Evolutionary conservation across 2,888 invertebrate species (phyloP).

Genomic region (Apamea monoglypha): DNA sequence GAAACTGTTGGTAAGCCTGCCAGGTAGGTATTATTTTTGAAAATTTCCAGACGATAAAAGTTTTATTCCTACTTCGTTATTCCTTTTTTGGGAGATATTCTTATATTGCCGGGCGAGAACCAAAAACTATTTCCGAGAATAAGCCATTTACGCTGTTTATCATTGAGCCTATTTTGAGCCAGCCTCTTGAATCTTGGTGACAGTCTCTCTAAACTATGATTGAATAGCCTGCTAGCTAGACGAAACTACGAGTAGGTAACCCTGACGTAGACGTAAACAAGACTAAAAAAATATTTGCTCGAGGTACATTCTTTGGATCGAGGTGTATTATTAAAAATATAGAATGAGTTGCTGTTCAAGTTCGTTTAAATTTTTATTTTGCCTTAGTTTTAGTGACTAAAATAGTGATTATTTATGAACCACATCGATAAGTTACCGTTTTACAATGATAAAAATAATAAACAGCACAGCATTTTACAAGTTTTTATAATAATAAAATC

Average conservation of each 20-base stretch:
- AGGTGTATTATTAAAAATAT: neutral
- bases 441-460: neutral
- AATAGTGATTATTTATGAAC: neutral
- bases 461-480: neutral
- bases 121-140: slow-evolving; percentile 16
- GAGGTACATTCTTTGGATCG: neutral
- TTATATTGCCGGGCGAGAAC: neutral
- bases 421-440: accelerated
- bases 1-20: neutral
- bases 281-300: neutral
- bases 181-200: slow-evolving; percentile 26
- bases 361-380: neutral
- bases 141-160: slow-evolving; percentile 36
- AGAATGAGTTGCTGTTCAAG: neutral
- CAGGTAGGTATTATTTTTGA: too few species aligned
- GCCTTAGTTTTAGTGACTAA: neutral
- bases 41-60: neutral
- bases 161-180: slow-evolving; percentile 29
- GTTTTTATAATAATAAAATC: neutral
- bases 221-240: slow-evolving; percentile 29
- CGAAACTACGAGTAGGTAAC: neutral
- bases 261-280: slow-evolving; percentile 33
- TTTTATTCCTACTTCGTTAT: neutral
- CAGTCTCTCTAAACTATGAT: slow-evolving; percentile 51
- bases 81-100: neutral